Conservation (phyloP, 2,888 invertebrate genomes). For the Nemotelus nigrinus region DNA sequence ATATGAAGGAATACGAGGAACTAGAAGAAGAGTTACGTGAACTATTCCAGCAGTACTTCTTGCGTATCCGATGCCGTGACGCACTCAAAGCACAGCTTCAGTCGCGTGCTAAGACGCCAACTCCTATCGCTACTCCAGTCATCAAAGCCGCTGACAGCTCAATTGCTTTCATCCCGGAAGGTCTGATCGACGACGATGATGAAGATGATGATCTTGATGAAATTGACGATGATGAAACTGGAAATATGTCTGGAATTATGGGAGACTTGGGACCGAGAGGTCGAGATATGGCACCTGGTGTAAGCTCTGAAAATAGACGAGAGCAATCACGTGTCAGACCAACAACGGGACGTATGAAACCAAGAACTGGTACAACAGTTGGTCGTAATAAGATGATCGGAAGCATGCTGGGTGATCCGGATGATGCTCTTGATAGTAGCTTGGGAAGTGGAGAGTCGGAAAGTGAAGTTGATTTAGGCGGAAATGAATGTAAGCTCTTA, state of each 20-base stretch:
- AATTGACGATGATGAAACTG: conserved; percentile 18
- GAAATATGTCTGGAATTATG: not conserved
- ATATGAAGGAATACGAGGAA: conserved; percentile 93
- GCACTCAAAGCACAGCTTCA: conserved; percentile 86
- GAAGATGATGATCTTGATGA: conserved; percentile 52
- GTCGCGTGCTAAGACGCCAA: conserved; percentile 57
- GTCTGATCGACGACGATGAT: conserved; percentile 62
- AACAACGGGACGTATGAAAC: conserved; percentile 61
- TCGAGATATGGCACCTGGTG: not conserved
- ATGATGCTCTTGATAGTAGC: conserved; percentile 60
- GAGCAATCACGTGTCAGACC: conserved; percentile 60
- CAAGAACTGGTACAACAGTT: conserved; percentile 51
- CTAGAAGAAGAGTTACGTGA: conserved; percentile 85
- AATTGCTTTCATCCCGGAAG: conserved; percentile 62
- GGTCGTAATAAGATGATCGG: conserved; percentile 53
- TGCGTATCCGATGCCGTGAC: conserved; percentile 86
- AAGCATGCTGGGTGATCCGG: conserved; percentile 49
- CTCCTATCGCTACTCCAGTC: conserved; percentile 58
- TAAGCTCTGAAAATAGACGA: conserved; percentile 47
- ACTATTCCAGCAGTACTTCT: conserved; percentile 88
- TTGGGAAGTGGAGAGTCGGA: conserved; percentile 60
- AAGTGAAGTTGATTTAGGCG: conserved; percentile 61
- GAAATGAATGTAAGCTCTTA: conserved; percentile 55
- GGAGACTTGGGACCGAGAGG: not conserved
- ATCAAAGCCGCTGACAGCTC: conserved; percentile 61